Percentiles rank a stretch among this genome's conserved stretches.
Evolutionary conservation across 1,140 invertebrate genomes (phyloP).

Genomic region (Hydropsyche tenuis): DNA sequence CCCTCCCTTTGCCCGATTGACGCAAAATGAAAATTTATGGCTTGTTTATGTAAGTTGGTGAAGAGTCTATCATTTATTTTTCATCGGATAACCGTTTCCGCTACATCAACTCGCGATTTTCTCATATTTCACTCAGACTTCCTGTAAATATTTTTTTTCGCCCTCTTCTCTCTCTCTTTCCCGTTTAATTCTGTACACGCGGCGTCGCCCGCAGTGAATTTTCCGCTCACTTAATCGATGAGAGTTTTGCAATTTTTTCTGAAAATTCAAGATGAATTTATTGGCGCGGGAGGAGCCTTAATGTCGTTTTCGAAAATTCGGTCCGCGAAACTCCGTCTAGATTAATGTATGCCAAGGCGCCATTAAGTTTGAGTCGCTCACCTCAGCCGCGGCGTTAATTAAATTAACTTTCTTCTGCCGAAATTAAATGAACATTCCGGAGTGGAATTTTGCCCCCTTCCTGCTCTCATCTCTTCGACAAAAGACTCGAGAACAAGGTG

Average conservation of each 20-base stretch:
- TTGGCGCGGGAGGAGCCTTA: too few species aligned
- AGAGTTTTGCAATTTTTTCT: neutral
- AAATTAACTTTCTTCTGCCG: conserved; percentile 49
- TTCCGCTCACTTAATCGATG: conserved; percentile 21
- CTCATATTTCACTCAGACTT: conserved; percentile 31
- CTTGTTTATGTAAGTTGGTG: conserved; percentile 25
- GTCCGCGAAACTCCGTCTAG: neutral
- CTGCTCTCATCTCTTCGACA: neutral
- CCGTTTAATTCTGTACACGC: neutral
- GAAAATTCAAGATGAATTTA: too few species aligned
- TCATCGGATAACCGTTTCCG: conserved; percentile 35
- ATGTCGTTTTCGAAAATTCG: neutral
- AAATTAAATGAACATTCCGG: conserved; percentile 50
- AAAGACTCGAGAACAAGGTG: conserved; percentile 8
- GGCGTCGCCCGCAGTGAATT: neutral
- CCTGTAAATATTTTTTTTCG: conserved; percentile 41
- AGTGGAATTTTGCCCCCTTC: conserved; percentile 36
- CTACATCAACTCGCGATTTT: conserved; percentile 42
- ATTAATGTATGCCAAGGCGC: conserved; percentile 44
- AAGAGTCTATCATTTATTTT: conserved; percentile 39
- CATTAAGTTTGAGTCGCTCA: conserved; percentile 44
- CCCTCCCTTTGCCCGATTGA: conserved; percentile 16
- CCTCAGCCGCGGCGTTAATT: conserved; percentile 48
- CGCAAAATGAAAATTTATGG: conserved; percentile 31
- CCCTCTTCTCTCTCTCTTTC: neutral